Evolutionary conservation across 1,140 invertebrate genomes (phyloP), one percentile per base, ranked within the genome.

Genomic region (Phenacoccus solenopsis): DNA sequence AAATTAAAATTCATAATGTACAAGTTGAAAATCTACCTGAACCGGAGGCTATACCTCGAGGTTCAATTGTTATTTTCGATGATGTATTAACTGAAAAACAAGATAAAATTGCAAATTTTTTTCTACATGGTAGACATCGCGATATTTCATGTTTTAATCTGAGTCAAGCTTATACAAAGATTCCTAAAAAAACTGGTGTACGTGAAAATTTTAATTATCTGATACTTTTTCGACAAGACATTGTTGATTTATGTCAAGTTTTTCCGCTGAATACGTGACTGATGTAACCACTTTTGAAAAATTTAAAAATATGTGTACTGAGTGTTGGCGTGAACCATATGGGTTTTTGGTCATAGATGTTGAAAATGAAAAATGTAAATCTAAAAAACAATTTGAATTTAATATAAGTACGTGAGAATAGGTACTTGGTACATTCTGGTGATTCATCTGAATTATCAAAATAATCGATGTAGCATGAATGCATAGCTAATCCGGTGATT

Each of bases 131-230:
- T 1, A 68, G 77, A 67, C 77, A 79, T 77, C 75, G 75, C 22
- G 30, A 74, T 79, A 32, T 68, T 30, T 77, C 78, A 72, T 73
- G 73, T 72, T 80, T 80, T 77, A 80, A 78, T 75, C 72, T 80
- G 24, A 74, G 68, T 73, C 77, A 79, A 74, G 76, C 77, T 16
- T 79, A 78, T 72, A 72, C 76, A n/a, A 71, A 73, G 38, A 78
- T 79, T 64, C 77, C 76, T 16, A 80, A 80, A 75, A 77, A 78
- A 72, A 25, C 12, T 2, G 68, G 79, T 12, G 73, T 78, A 38
- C 70, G 76, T 22, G 77, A 79, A 72, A 80, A 78, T 74, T 73
- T 74, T 7, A 79, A 80, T 72, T 75, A 80, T 22, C 69, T 80
- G 22, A 72, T 78, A 64, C 3, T 79, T 16, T 80, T 80, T 72